Percentiles rank a stretch among this genome's conserved stretches.
These are phyloP conservation scores for Austrolebias charrua DNA, from an alignment of 2,797 vertebrate genomes.

Conservation along the genomic window DNA sequence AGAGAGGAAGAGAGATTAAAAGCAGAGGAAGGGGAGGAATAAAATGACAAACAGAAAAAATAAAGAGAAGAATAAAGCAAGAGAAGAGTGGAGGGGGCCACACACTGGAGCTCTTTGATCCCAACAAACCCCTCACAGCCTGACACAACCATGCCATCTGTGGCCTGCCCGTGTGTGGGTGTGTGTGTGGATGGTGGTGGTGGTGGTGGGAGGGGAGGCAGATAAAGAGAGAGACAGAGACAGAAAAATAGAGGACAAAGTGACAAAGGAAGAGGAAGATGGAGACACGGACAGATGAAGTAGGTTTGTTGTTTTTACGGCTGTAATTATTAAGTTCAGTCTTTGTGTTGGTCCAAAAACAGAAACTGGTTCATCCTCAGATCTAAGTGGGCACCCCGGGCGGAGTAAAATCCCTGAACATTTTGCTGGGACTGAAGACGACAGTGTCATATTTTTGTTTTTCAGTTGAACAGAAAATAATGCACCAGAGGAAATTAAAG, in stretches of 20 bases:
- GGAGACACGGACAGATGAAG: slow-evolving; percentile 29
- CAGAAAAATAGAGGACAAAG: slow-evolving; percentile 40
- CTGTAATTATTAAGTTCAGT: slow-evolving; percentile 8
- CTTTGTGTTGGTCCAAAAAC: background rate
- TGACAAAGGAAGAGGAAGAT: slow-evolving; percentile 52
- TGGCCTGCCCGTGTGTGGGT: slow-evolving; percentile 54
- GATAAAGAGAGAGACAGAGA: background rate
- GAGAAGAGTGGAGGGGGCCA: slow-evolving; percentile 75
- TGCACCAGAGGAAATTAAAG: no score
- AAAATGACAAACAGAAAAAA: slow-evolving; percentile 71
- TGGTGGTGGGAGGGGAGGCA: slow-evolving; percentile 23
- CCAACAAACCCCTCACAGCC: slow-evolving; percentile 78
- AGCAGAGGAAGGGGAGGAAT: slow-evolving; percentile 72
- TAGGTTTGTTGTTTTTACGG: slow-evolving; percentile 8
- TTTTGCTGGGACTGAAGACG: background rate
- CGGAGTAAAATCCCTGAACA: background rate
- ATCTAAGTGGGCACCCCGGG: background rate
- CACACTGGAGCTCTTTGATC: slow-evolving; percentile 79
- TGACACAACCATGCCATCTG: slow-evolving; percentile 78
- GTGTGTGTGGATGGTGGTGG: slow-evolving; percentile 31
- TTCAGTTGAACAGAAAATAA: background rate
- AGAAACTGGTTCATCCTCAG: background rate
- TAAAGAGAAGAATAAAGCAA: slow-evolving; percentile 76
- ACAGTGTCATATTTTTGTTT: background rate
- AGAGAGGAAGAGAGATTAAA: slow-evolving; percentile 64